These are phyloP conservation scores for Zaprionus tsacasi DNA, from an alignment of 1,140 invertebrate genomes.

Conservation along the genomic window DNA sequence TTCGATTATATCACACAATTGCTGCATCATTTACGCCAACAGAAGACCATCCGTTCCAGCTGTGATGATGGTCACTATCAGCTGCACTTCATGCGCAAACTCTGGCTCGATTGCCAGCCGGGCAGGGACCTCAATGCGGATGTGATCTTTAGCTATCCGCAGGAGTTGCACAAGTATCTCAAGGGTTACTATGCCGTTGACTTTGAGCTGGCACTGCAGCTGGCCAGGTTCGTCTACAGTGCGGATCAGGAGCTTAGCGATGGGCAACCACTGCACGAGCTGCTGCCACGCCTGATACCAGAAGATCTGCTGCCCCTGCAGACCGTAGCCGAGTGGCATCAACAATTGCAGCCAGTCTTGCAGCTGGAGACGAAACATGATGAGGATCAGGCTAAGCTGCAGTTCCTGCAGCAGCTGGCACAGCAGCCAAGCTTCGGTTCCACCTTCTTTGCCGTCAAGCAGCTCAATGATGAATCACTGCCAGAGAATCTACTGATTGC, in stretches of 20 bases:
- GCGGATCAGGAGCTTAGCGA: constrained; percentile 87
- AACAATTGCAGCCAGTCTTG: constrained; percentile 85
- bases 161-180: constrained; percentile 96
- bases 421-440: constrained; percentile 96
- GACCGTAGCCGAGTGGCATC: constrained; percentile 93
- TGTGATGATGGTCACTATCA: constrained; percentile 89
- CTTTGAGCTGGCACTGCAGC: constrained; percentile 91
- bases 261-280: constrained; percentile 87
- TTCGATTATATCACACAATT: constrained; percentile 97
- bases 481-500: constrained; percentile 94
- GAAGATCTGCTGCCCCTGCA: constrained; percentile 90
- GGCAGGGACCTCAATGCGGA: constrained; percentile 95
- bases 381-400: constrained; percentile 91
- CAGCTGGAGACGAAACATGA: constrained; percentile 86
- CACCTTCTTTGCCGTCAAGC: constrained; percentile 98
- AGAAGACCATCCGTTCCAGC: constrained; percentile 89
- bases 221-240: constrained; percentile 92
- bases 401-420: constrained; percentile 93
- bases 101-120: constrained; percentile 95
- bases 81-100: constrained; percentile 98
- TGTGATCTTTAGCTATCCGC: constrained; percentile 97
- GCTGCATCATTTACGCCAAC: constrained; percentile 94
- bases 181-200: constrained; percentile 94
- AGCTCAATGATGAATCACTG: constrained; percentile 92
- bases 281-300: constrained; percentile 91